A percentile compares a stretch with the other conserved stretches of the same genome.
Conservation (phyloP, 2,888 invertebrate genomes). For the Clistopyga incitator region DNA sequence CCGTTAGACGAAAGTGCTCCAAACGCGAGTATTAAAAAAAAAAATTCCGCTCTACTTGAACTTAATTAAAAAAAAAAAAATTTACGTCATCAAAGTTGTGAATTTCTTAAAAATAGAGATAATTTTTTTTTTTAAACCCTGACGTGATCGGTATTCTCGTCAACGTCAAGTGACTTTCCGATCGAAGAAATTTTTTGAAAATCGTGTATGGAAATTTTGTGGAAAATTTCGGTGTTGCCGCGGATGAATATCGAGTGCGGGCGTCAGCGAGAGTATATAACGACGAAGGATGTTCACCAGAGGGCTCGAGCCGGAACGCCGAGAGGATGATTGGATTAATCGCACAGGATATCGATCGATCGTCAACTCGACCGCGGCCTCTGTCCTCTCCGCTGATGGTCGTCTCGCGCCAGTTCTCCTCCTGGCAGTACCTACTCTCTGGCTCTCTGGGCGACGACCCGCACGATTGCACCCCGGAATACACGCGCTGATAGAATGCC, state of each 20-base stretch:
- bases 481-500: slow-evolving; percentile 49
- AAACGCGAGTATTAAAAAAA: background rate
- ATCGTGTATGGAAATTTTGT: background rate
- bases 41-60: no score
- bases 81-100: background rate
- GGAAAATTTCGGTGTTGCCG: background rate
- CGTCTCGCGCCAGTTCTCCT: slow-evolving; percentile 36
- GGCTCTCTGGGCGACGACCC: slow-evolving; percentile 32
- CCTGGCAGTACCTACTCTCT: background rate
- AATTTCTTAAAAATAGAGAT: background rate
- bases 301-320: slow-evolving; percentile 24
- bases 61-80: no score
- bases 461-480: slow-evolving; percentile 41
- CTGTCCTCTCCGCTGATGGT: slow-evolving; percentile 6
- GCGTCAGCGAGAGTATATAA: background rate
- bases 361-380: slow-evolving; percentile 44
- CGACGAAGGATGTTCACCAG: slow-evolving; percentile 2
- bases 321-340: slow-evolving; percentile 53
- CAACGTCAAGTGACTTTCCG: background rate
- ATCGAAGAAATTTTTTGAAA: background rate
- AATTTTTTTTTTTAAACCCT: background rate
- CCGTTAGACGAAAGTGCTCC: background rate
- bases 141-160: background rate
- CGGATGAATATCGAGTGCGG: slow-evolving; percentile 28
- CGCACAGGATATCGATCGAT: slow-evolving; percentile 51